Evolutionary conservation across 2,888 invertebrate genomes (phyloP).

Genomic region (Lithophane ornitopus): DNA sequence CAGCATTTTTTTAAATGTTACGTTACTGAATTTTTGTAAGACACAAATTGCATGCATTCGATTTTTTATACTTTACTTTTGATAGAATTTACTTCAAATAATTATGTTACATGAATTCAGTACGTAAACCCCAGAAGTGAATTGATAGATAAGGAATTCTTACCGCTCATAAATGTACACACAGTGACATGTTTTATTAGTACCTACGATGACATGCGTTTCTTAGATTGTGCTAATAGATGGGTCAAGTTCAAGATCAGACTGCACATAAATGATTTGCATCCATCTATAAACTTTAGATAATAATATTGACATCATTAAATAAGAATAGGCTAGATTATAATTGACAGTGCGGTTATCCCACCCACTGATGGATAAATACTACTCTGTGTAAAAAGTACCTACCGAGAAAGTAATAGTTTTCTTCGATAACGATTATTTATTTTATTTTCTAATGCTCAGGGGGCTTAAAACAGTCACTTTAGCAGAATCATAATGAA

Average conservation of each 20-base stretch:
- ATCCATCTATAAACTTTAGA: background rate
- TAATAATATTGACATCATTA: background rate
- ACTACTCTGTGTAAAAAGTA: no score
- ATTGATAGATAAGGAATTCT: background rate
- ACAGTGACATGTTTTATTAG: background rate
- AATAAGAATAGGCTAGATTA: background rate
- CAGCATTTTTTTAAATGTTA: background rate
- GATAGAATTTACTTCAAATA: no score
- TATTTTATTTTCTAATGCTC: no score
- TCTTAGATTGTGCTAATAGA: slow-evolving; percentile 22
- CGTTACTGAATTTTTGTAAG: background rate
- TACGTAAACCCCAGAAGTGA: background rate
- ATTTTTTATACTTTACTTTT: background rate
- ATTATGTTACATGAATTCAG: background rate
- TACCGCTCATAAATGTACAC: background rate
- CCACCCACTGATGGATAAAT: background rate
- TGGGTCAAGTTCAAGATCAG: slow-evolving; percentile 22
- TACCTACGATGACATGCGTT: slow-evolving; percentile 3
- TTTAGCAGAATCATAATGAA: no score
- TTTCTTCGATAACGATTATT: no score
- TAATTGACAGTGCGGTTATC: background rate
- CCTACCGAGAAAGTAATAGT: no score
- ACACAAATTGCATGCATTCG: background rate
- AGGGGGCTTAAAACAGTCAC: no score
- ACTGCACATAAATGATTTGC: slow-evolving; percentile 11